Percentiles rank a stretch among this genome's conserved stretches.
Conservation (phyloP, 2,888 invertebrate species). For the Ochropleura plecta region DNA sequence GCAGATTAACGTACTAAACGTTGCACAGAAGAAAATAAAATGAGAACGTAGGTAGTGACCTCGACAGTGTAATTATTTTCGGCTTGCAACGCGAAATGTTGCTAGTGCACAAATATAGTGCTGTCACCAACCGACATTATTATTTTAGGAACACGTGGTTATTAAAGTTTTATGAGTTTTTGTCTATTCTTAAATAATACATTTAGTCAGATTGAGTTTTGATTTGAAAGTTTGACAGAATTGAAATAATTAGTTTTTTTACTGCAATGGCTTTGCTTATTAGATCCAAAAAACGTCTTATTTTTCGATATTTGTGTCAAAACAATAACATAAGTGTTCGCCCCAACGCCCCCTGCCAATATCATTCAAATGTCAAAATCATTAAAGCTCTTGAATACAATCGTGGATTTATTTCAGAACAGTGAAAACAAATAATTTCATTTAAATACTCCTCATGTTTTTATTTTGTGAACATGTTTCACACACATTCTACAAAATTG, state of each 20-base stretch:
- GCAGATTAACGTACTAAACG: slow-evolving; percentile 55
- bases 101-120: slow-evolving; percentile 66
- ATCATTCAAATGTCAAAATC: neutral
- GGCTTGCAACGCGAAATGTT: slow-evolving; percentile 72
- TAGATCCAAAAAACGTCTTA: neutral
- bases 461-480: neutral
- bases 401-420: neutral
- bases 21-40: slow-evolving; percentile 80
- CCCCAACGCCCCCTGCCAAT: neutral
- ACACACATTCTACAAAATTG: no score
- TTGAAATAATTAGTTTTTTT: neutral
- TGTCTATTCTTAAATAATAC: neutral
- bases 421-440: neutral
- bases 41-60: slow-evolving; percentile 82
- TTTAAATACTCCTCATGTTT: neutral
- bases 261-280: no score
- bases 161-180: slow-evolving; percentile 25
- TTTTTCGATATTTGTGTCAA: neutral
- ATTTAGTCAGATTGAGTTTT: neutral
- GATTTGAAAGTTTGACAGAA: neutral
- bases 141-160: slow-evolving; percentile 49
- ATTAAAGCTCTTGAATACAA: neutral
- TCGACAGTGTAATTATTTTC: slow-evolving; percentile 85
- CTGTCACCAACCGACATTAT: slow-evolving; percentile 67
- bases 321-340: neutral